A percentile compares a stretch with the other conserved stretches of the same genome.
These are phyloP conservation scores for Orbicella faveolata DNA, from an alignment of 64 coral and sea anemone genomes.

Conservation along the genomic window DNA sequence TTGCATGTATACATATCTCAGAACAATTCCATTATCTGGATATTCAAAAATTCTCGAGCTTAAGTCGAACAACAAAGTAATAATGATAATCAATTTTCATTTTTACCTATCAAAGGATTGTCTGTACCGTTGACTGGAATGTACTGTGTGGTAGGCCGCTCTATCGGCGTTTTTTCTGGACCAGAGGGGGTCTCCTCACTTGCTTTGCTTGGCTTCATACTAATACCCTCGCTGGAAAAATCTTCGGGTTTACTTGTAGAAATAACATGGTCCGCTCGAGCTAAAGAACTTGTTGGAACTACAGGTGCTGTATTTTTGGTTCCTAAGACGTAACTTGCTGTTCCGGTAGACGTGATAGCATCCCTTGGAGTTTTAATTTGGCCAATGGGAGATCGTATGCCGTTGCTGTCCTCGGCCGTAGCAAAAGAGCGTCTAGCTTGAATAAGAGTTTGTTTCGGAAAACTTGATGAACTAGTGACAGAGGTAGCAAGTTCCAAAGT, in stretches of 20 bases:
- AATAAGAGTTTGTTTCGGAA: too few relatives aligned
- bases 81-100: too few relatives aligned
- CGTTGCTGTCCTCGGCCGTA: background rate
- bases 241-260: background rate
- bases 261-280: background rate
- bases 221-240: background rate
- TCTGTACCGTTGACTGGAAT: background rate
- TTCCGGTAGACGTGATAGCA: background rate
- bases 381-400: background rate
- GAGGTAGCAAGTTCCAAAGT: too few relatives aligned
- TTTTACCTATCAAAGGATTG: background rate
- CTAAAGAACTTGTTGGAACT: background rate
- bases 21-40: too few relatives aligned
- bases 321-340: background rate
- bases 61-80: too few relatives aligned
- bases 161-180: background rate
- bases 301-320: background rate
- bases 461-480: too few relatives aligned
- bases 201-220: background rate
- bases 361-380: background rate
- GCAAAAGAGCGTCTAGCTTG: background rate
- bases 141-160: background rate
- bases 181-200: background rate
- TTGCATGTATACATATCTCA: too few relatives aligned
- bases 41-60: too few relatives aligned